Evolutionary conservation across 2,113 vertebrate genomes (phyloP).

Genomic region (Etheostoma spectabile): DNA sequence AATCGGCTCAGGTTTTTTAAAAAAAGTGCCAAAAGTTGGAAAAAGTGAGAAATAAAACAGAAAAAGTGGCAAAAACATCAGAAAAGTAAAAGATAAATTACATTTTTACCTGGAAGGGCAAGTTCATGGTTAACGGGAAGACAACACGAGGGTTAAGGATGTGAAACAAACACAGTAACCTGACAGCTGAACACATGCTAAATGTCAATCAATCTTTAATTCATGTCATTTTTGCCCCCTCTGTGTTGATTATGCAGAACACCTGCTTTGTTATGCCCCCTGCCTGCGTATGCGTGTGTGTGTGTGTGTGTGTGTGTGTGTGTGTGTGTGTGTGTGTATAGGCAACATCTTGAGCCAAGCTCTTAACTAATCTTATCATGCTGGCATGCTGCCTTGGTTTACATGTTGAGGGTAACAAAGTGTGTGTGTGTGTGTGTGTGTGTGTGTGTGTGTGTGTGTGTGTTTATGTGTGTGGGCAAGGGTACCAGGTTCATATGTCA

Average conservation of each 20-base stretch:
- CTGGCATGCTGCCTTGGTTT: constrained; percentile 40
- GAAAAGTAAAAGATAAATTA: too few species aligned
- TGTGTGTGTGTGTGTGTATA: constrained; percentile 1
- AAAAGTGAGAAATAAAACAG: too few species aligned
- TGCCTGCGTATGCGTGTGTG: background rate
- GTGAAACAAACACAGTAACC: constrained; percentile 4
- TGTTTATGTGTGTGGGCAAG: constrained; percentile 18
- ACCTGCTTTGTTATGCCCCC: constrained; percentile 16
- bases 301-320: background rate
- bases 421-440: constrained; percentile 5
- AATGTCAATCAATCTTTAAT: constrained; percentile 73
- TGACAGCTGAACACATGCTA: constrained; percentile 28
- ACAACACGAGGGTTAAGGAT: too few species aligned
- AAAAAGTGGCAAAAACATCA: too few species aligned
- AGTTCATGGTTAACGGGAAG: too few species aligned
- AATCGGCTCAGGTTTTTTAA: too few species aligned
- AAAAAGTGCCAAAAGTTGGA: too few species aligned
- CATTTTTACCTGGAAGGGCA: too few species aligned
- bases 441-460: constrained; percentile 19
- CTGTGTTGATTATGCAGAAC: constrained; percentile 63
- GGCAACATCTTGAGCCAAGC: constrained; percentile 30
- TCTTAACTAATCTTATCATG: constrained; percentile 33
- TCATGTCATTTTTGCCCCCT: constrained; percentile 49
- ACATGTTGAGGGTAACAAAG: constrained; percentile 43
- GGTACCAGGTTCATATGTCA: constrained; percentile 69